phyloP scores from a whole-genome alignment of 2,113 vertebrate species.

The Platysternon megacephalum region DNA sequence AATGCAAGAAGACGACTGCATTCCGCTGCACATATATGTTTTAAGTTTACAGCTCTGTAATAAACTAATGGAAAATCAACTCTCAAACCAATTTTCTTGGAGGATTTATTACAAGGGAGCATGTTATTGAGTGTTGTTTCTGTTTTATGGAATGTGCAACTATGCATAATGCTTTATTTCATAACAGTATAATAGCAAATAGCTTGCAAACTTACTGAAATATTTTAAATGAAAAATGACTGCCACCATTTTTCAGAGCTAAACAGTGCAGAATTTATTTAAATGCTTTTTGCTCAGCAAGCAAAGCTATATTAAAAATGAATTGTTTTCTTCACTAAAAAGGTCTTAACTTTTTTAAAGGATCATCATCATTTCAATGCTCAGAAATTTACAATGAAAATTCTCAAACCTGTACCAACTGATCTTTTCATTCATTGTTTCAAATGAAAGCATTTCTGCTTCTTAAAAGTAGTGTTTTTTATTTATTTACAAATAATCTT shows the following conservation, averaged over 20 bases:
- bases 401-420: neutral
- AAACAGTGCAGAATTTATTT: conserved; percentile 8
- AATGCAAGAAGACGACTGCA: neutral
- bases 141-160: conserved; percentile 17
- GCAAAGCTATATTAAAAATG: neutral
- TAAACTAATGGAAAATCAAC: conserved; percentile 9
- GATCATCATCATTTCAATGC: conserved; percentile 1
- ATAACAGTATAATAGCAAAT: conserved; percentile 26
- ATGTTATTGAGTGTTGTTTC: conserved; percentile 7
- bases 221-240: conserved; percentile 38
- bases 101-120: conserved; percentile 35
- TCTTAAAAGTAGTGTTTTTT: neutral
- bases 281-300: conserved; percentile 32
- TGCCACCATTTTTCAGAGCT: neutral
- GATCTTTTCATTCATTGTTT: neutral
- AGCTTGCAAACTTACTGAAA: conserved; percentile 18
- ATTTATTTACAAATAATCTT: conserved; percentile 21
- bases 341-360: conserved; percentile 19
- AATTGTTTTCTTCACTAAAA: conserved; percentile 50
- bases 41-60: conserved; percentile 12
- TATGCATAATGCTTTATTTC: conserved; percentile 43
- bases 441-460: neutral
- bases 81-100: conserved; percentile 1
- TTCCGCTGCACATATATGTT: neutral
- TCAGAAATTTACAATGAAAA: neutral